These are phyloP conservation scores for Bemisia tabaci DNA, from an alignment of 1,140 invertebrate species.

Conservation along the genomic window DNA sequence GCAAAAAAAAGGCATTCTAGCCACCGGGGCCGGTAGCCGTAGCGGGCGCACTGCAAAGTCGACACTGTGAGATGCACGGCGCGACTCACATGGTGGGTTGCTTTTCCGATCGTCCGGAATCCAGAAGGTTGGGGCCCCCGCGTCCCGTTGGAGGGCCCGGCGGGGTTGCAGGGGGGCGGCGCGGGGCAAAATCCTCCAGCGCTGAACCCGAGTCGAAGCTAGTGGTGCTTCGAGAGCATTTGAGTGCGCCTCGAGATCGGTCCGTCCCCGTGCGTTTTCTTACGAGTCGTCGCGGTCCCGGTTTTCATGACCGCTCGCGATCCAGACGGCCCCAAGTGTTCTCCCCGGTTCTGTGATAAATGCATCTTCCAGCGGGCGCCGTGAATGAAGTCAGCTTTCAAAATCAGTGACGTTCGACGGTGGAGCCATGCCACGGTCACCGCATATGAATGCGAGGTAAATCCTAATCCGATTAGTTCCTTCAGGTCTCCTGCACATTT, in stretches of 20 bases:
- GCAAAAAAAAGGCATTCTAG: neutral
- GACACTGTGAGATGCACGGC: neutral
- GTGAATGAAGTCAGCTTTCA: neutral
- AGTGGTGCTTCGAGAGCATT: neutral
- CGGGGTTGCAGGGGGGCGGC: constrained; percentile 29
- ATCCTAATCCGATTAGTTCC: no score
- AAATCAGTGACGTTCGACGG: neutral
- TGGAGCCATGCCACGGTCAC: neutral
- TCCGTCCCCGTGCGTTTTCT: no score
- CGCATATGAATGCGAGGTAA: neutral
- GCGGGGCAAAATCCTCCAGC: neutral
- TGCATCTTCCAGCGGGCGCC: no score
- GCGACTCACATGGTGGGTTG: neutral
- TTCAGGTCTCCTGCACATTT: no score
- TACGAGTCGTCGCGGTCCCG: no score
- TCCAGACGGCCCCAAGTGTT: no score
- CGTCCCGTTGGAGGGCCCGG: neutral
- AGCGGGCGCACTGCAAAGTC: neutral
- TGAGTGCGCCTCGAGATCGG: constrained; percentile 31
- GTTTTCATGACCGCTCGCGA: no score
- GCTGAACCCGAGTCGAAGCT: neutral
- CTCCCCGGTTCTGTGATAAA: no score
- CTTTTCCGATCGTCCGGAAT: neutral
- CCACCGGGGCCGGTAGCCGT: no score
- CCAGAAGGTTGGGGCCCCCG: neutral